These are phyloP conservation scores for Alectoris magna DNA, from an alignment of 2,797 vertebrate species.

Conservation along the genomic window DNA sequence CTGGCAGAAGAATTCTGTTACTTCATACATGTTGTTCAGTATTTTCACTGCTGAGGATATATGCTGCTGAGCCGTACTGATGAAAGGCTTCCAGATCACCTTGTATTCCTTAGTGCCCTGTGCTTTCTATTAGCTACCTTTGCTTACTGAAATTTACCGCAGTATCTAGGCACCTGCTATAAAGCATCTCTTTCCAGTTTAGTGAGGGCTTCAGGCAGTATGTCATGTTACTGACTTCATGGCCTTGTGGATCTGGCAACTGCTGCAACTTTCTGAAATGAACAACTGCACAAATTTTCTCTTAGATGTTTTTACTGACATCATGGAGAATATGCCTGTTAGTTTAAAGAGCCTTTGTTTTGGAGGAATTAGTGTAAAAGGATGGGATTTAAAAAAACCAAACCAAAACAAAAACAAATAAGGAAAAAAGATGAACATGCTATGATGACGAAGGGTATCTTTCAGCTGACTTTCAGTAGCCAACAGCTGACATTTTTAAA, in stretches of 20 bases:
- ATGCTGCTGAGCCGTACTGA: neutral
- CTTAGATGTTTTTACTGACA: neutral
- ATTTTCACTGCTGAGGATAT: neutral
- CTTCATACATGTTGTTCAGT: neutral
- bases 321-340: neutral
- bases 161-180: neutral
- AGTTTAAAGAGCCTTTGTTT: neutral
- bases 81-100: neutral
- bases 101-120: neutral
- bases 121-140: neutral
- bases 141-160: neutral
- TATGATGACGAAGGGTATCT: neutral
- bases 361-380: neutral
- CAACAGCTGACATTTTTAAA: neutral
- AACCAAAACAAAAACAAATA: neutral
- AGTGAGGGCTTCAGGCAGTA: neutral
- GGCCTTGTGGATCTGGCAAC: neutral
- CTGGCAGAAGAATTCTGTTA: constrained; percentile 20
- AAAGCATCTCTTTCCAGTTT: neutral
- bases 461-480: neutral
- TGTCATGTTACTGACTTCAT: neutral
- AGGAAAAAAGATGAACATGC: neutral
- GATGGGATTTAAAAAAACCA: neutral
- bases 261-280: neutral
- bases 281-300: neutral